These are phyloP conservation scores for Subacronicta megacephala DNA, from an alignment of 2,888 invertebrate species.

Conservation along the genomic window DNA sequence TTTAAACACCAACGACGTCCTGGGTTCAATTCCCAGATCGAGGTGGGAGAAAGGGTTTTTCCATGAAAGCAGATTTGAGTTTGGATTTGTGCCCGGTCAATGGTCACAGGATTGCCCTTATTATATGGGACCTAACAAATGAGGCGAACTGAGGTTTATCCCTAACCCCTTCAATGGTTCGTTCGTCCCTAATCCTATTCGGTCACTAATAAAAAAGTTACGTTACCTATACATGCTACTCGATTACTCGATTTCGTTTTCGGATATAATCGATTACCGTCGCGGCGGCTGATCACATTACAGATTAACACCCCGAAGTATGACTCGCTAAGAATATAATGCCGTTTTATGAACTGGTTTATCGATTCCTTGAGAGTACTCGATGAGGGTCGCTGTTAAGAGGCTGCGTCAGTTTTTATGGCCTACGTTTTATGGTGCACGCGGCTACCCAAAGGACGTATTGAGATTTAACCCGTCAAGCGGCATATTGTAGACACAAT, in stretches of 20 bases:
- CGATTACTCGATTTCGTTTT: constrained; percentile 22
- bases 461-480: background rate
- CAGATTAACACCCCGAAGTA: constrained; percentile 27
- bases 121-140: no score
- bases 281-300: constrained; percentile 22
- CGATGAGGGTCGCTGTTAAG: constrained; percentile 4
- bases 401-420: constrained; percentile 19
- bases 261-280: constrained; percentile 36
- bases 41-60: no score
- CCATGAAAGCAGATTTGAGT: no score
- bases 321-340: constrained; percentile 32
- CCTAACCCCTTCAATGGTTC: no score
- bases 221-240: background rate
- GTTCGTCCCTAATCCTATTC: no score
- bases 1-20: no score
- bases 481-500: no score
- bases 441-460: background rate
- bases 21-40: no score
- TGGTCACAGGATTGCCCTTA: no score
- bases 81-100: no score
- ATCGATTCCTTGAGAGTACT: constrained; percentile 16
- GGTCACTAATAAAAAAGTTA: no score
- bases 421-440: constrained; percentile 31
- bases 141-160: no score
- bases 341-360: constrained; percentile 33